Evolutionary conservation across 2,888 invertebrate species (phyloP).

Genomic region (Cataglyphis altisquamis): DNA sequence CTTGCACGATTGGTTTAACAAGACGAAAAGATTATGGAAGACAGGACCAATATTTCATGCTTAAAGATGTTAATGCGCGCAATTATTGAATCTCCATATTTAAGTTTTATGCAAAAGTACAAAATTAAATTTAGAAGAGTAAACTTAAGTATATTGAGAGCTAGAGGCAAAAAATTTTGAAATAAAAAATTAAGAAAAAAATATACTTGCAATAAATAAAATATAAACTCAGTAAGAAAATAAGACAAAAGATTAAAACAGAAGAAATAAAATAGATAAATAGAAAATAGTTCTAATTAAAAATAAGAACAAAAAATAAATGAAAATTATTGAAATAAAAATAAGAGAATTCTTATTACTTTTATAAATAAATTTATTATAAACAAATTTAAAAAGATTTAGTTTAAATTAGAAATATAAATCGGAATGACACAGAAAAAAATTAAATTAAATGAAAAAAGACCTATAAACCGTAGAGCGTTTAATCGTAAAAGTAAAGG

Average conservation of each 20-base stretch:
- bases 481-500: slow-evolving; percentile 20
- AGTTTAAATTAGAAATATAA: neutral
- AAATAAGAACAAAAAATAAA: neutral
- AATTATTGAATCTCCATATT: neutral
- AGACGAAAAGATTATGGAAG: slow-evolving; percentile 12
- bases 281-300: neutral
- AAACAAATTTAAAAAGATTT: neutral
- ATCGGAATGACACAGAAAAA: neutral
- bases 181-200: neutral
- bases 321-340: neutral
- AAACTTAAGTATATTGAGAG: neutral
- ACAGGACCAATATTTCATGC: neutral
- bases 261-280: neutral
- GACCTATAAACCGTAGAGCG: slow-evolving; percentile 2
- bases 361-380: neutral
- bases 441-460: neutral
- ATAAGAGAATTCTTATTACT: neutral
- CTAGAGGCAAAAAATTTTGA: neutral
- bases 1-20: slow-evolving; percentile 17
- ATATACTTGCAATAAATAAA: neutral
- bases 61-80: neutral
- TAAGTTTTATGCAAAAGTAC: neutral
- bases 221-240: neutral
- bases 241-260: neutral
- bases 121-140: neutral